Conservation (phyloP, 2,113 vertebrate genomes). For the Cephalopterus ornatus region DNA sequence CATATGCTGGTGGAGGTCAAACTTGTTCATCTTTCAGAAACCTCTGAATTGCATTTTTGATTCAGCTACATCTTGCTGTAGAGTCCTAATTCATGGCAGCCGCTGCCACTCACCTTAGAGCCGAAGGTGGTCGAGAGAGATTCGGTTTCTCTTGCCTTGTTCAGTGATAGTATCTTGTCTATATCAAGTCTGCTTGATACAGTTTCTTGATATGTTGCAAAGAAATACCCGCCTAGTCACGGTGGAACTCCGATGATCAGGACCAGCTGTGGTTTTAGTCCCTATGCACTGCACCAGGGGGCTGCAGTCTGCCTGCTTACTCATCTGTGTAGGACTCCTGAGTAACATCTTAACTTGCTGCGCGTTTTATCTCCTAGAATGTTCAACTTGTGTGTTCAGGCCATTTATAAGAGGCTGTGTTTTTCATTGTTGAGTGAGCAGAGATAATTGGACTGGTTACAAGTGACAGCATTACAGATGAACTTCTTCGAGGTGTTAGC, state of each 20-base stretch:
- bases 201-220: not conserved
- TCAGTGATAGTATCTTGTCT: not conserved
- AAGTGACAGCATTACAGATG: not conserved
- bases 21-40: not conserved
- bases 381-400: not conserved
- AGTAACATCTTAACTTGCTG: not conserved
- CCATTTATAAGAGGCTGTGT: not conserved
- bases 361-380: not conserved
- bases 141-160: not conserved
- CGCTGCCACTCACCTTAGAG: not conserved
- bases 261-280: not conserved
- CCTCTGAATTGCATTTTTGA: not conserved
- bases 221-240: not conserved
- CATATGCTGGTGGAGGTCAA: not conserved
- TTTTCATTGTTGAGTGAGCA: conserved; percentile 25
- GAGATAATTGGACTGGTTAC: not conserved
- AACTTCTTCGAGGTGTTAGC: not conserved
- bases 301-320: not conserved
- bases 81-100: not conserved
- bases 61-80: not conserved
- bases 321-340: not conserved
- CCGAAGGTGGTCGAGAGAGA: not conserved
- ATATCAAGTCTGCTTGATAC: not conserved
- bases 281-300: not conserved
- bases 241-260: not conserved